Evolutionary conservation across 2,797 vertebrate species (phyloP).

Genomic region (Gymnoscopelus microlampas): DNA sequence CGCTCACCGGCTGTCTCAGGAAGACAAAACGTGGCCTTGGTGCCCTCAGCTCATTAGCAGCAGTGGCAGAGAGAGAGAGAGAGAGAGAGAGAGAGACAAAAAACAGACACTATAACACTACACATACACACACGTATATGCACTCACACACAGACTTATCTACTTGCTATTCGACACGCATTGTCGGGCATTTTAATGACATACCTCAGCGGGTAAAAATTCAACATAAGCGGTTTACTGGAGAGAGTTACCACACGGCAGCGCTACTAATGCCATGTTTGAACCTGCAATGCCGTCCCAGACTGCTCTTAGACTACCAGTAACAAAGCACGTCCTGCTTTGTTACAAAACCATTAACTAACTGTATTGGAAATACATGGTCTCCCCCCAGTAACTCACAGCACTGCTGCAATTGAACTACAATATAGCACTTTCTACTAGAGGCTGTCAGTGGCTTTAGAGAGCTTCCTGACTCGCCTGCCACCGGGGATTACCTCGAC

Average conservation of each 20-base stretch:
- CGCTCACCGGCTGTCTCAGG: constrained; percentile 65
- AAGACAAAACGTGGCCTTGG: constrained; percentile 56
- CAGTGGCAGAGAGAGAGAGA: constrained; percentile 26
- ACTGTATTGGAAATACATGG: constrained; percentile 31
- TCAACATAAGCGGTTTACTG: too few species aligned
- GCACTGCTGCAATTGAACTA: constrained; percentile 49
- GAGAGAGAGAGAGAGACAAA: constrained; percentile 13
- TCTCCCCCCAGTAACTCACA: constrained; percentile 15
- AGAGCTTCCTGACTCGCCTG: constrained; percentile 49
- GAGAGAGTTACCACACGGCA: constrained; percentile 6
- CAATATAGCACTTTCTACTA: constrained; percentile 51
- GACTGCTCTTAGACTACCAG: background rate
- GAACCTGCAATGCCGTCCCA: constrained; percentile 3
- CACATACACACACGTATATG: constrained; percentile 31
- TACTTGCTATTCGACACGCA: constrained; percentile 16
- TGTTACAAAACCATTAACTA: constrained; percentile 36
- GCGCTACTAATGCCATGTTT: background rate
- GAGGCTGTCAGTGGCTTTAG: constrained; percentile 58
- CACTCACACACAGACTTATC: constrained; percentile 3
- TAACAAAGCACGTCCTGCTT: constrained; percentile 14
- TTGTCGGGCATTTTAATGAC: constrained; percentile 26
- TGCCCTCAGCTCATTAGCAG: constrained; percentile 68
- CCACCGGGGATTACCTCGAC: constrained; percentile 67
- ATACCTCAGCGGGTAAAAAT: constrained; percentile 17
- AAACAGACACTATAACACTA: constrained; percentile 20